Evolutionary conservation across 2,797 vertebrate species (phyloP).

Genomic region (Rhynchonycteris naso): DNA sequence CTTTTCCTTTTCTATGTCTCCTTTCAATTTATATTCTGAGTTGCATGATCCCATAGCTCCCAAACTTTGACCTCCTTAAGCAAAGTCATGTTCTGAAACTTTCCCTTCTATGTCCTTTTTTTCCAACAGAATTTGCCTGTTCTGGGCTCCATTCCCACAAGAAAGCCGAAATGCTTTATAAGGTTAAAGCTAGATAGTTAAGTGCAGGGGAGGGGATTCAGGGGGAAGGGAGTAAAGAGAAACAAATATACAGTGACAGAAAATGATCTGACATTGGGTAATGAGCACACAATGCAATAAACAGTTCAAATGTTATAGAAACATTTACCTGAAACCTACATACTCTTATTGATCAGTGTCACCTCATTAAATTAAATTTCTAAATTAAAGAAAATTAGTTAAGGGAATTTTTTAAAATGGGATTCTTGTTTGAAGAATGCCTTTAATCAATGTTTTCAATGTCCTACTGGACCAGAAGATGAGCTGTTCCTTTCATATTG

Average conservation of each 20-base stretch:
- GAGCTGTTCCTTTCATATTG: background rate
- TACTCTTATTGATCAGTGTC: too few relatives aligned
- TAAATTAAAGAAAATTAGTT: background rate
- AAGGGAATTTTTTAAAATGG: background rate
- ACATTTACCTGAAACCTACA: too few relatives aligned
- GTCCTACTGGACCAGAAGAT: background rate
- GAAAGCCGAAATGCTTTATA: background rate
- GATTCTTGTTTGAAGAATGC: background rate
- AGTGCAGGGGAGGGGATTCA: too few relatives aligned
- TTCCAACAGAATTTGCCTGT: background rate
- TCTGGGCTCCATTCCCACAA: background rate
- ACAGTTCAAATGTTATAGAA: too few relatives aligned
- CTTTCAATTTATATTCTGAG: slow-evolving; percentile 14
- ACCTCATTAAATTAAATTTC: too few relatives aligned
- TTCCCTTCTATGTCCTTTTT: background rate
- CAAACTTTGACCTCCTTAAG: slow-evolving; percentile 7
- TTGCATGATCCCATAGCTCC: background rate
- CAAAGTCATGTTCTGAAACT: background rate
- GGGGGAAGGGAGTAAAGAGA: too few relatives aligned
- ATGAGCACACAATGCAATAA: too few relatives aligned
- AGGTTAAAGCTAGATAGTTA: slow-evolving; percentile 24
- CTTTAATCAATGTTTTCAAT: slow-evolving; percentile 23
- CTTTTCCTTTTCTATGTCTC: background rate
- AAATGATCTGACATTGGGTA: too few relatives aligned
- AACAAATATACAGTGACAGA: too few relatives aligned